A percentile compares a stretch with the other conserved stretches of the same genome.
Conservation (phyloP, 2,888 invertebrate genomes). For the Diadegma fenestrale region DNA sequence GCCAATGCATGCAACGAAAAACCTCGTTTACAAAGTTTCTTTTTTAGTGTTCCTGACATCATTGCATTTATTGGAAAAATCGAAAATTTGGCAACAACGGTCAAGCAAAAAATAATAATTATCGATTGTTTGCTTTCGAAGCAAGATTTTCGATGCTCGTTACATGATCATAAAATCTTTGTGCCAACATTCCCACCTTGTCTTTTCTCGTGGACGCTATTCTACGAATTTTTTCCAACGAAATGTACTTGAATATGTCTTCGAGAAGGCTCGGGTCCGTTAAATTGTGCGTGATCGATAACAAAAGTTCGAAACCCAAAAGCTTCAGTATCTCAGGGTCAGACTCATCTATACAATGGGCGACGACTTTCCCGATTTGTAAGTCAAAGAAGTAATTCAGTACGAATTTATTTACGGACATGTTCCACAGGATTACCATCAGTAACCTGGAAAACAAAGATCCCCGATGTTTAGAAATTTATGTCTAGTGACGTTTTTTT, state of each 20-base stretch:
- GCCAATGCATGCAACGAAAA: neutral
- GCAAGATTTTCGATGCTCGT: neutral
- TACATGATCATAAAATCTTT: constrained; percentile 68
- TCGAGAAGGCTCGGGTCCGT: constrained; percentile 64
- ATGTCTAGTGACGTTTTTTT: neutral
- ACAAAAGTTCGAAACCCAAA: constrained; percentile 74
- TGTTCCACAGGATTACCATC: constrained; percentile 83
- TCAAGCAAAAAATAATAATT: constrained; percentile 8
- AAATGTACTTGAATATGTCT: constrained; percentile 56
- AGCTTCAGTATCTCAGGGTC: constrained; percentile 72
- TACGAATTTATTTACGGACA: constrained; percentile 82
- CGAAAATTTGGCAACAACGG: neutral
- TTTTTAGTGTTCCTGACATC: neutral
- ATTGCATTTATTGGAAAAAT: neutral
- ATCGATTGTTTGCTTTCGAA: neutral
- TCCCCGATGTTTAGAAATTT: too few relatives aligned
- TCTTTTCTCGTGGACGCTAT: constrained; percentile 65
- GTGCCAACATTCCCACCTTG: constrained; percentile 71
- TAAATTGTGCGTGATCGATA: constrained; percentile 77
- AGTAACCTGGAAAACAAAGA: constrained; percentile 77
- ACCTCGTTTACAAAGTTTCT: neutral
- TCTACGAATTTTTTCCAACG: constrained; percentile 73
- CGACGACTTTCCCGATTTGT: constrained; percentile 71
- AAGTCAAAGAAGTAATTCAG: constrained; percentile 76
- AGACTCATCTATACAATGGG: constrained; percentile 73